A percentile compares a stretch with the other conserved stretches of the same genome.
These are phyloP conservation scores for Simalia tracyae DNA, from an alignment of 2,797 vertebrate species.

Conservation along the genomic window DNA sequence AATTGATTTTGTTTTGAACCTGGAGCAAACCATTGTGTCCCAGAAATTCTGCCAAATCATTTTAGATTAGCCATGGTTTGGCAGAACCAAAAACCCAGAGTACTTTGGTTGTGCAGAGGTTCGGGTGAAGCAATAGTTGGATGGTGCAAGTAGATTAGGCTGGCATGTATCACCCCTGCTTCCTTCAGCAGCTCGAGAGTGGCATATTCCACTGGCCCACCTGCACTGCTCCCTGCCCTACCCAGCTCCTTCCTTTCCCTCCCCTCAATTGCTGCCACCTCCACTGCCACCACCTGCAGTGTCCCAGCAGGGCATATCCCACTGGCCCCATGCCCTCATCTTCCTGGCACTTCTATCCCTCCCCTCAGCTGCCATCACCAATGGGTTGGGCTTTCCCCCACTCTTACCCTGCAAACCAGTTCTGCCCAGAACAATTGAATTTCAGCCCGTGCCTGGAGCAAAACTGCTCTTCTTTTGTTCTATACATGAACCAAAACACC, in stretches of 20 bases:
- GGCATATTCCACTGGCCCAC: neutral
- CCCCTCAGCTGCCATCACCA: neutral
- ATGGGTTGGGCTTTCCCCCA: neutral
- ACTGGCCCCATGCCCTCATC: neutral
- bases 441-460: neutral
- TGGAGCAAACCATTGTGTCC: neutral
- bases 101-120: neutral
- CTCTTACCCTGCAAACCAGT: neutral
- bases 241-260: neutral
- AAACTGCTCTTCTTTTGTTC: neutral
- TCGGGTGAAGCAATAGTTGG: neutral
- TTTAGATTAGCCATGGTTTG: neutral
- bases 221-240: neutral
- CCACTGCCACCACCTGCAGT: neutral
- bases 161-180: neutral
- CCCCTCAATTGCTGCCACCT: neutral
- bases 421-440: neutral
- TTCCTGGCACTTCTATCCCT: neutral
- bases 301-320: neutral
- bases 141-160: neutral
- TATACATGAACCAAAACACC: neutral
- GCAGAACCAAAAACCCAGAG: neutral
- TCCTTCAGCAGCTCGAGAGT: neutral
- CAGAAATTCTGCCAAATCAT: neutral
- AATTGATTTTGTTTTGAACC: neutral